Evolutionary conservation across 23 tunicate genomes (phyloP), one percentile per base, ranked within the genome.

Genomic region (Oikopleura dioica): DNA sequence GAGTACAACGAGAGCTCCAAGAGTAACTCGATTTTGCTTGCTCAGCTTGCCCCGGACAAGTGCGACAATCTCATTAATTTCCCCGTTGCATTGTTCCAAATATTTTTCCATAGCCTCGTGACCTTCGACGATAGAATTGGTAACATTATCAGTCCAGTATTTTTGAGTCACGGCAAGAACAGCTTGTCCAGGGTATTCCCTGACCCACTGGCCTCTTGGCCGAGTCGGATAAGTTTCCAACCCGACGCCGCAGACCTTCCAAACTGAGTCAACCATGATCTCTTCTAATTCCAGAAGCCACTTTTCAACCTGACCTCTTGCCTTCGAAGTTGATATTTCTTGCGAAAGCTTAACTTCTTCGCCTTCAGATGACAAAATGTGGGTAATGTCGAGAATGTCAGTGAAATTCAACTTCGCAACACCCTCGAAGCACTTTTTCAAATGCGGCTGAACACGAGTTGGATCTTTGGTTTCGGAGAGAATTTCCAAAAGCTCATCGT

Each of bases 391-490:
- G 36, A 91, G 77, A 36, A 85, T 82, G 59, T 91, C 97, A 35
- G 97, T 91, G 76, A 91, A 91, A 37, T 85, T 85, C 63, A 91
- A 75, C 36, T 85, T 91, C 30, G 97, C 97, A 59, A 91, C 85
- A 68, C 97, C 97, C 80, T 91, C 97, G 80, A 91, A 91, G 69
- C 97, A 91, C 72, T 91, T 91, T 76, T 91, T 91, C 36, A 91
- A 75, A 80, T 91, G 97, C 5, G 97, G 97, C 38, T 91, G 97
- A 2, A 91, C 97, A 77, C 97, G 75, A 37, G 97, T 91, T 38
- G 97, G 97, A 78, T 91, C 97, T 82, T 91, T 91, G 1, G 97
- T 91, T 55, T 91, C 97, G 0, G 97, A 91, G 58, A 91, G 76
- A 82, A 91, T 91, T 67, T 91, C 97, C 5, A 91, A 82, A 77